Evolutionary conservation across 92 coral and sea anemone species (phyloP), one percentile per base, ranked within the genome.

Genomic region (Heliopora coerulea): DNA sequence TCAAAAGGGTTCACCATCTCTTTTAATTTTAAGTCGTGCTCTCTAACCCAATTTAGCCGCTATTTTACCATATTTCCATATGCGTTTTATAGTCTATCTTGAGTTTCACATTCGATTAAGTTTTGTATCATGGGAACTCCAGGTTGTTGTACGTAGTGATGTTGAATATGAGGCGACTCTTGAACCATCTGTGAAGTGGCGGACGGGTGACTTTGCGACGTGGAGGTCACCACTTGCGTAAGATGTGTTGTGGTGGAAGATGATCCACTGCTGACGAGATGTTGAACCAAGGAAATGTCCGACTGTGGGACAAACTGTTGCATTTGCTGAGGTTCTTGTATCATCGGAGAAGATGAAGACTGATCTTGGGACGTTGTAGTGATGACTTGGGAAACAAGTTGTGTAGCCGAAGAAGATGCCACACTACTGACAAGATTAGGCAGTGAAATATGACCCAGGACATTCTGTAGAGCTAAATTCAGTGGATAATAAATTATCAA

Each of bases 371-470:
- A 48, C 27, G 49, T 54, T 32, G 63, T 70, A 24, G 77, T 19
- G 13, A 70, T 70, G 11, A 70, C 42, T 30, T 70, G 77, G 25
- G 77, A 52, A 58, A 70, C 54, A 8, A 70, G 50, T 54, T 70
- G 77, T 54, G 48, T 59, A 27, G 77, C 28, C 34, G 75, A n/a
- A 49, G 54, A 50, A 3, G 58, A 50, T 23, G 61, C 28, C 28
- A 23, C 61, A 23, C 33, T 56, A 8, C 30, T 28, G 12, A 56
- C 61, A 3, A 56, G 61, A 23, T 56, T 29, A 56, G 40, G 63
- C 64, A 54, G 39, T 0, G 60, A 35, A 15, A 70, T 70, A 26
- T 70, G 62, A 14, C 50, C 33, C 12, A 70, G 33, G 49, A 70
- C 42, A 52, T 23, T 70, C 62, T 70, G 77, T n/a, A 52, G 30